Base-by-base conservation (phyloP, 2,888 invertebrate genomes). In the Tridacna gigas region DNA sequence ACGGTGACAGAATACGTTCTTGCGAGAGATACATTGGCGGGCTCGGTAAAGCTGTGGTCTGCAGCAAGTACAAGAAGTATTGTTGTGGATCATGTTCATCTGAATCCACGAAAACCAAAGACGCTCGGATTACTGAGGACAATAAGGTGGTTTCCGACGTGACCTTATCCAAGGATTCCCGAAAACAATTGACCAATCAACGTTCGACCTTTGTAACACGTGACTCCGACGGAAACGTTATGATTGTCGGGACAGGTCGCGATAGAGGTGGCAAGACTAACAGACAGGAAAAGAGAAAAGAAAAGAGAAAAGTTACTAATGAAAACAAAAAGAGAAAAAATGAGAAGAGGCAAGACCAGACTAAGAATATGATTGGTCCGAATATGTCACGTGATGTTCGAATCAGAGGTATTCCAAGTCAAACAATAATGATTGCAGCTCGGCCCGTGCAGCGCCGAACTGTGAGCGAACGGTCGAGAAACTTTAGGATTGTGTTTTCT, bases 1-100 rank as follows among this genome's bases (percentile, higher is more conserved):
- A 90, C 69, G 92, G 92, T 0, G 91, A 92, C 78, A 74, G 90
- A 69, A 91, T 89, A 15, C 67, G 88, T 37, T 87, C 88, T 5
- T 91, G 91, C 80, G 80, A 88, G 22, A 60, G 83, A 18, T 85
- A 84, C 28, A 51, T 80, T 25, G 69, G 77, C 2, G 74, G 79
- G 12, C 77, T 85, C 9, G 87, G 87, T 5, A 22, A 47, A 26
- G 56, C 63, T 0, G 28, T 69, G 60, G 81, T 87, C n/a, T 83
- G 87, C 45, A 28, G 65, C 7, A 74, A 76, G n/a, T 87, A 87
- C 79, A 67, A 37, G 20, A 47, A 67, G 11, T 84, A 84, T 28
- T 87, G 87, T 69, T 87, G 87, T 20, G 85, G 85, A 47, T 22
- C 74, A 15, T 85, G 85, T 45, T 67, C 56, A 18, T 51, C 79